phyloP scores from a whole-genome alignment of 2,797 vertebrate species.

The Aplochiton taeniatus region DNA sequence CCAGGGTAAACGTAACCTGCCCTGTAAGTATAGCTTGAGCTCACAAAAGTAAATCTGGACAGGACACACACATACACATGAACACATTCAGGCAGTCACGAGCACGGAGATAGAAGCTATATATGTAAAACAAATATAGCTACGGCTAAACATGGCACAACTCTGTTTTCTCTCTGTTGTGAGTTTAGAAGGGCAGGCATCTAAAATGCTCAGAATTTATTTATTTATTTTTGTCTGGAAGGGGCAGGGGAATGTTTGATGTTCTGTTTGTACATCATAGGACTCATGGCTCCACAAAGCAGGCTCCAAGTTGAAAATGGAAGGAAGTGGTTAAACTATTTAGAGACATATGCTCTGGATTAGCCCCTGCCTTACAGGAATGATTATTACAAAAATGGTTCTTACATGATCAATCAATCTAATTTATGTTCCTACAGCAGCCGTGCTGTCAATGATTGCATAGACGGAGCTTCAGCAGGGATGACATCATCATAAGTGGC shows the following conservation, averaged over 20 bases:
- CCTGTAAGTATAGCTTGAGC: constrained; percentile 36
- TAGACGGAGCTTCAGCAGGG: background rate
- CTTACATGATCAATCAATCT: no score
- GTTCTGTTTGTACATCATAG: constrained; percentile 29
- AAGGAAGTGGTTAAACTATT: background rate
- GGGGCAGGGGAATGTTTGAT: constrained; percentile 22
- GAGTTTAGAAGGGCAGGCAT: constrained; percentile 43
- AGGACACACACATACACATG: background rate
- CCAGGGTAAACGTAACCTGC: constrained; percentile 45
- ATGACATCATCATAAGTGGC: constrained; percentile 18
- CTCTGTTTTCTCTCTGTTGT: constrained; percentile 47
- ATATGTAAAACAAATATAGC: constrained; percentile 41
- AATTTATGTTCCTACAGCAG: no score
- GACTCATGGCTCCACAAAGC: constrained; percentile 17
- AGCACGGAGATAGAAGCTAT: background rate
- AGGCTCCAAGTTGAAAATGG: background rate
- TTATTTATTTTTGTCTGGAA: constrained; percentile 37
- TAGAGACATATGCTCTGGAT: background rate
- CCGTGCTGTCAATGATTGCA: background rate
- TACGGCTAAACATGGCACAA: constrained; percentile 37
- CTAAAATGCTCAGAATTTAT: constrained; percentile 46
- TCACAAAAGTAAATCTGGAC: constrained; percentile 40
- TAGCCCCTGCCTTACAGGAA: no score
- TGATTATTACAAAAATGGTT: no score
- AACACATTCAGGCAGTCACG: constrained; percentile 1